Evolutionary conservation across 2,888 invertebrate genomes (phyloP).

Genomic region (Drosophila cracens): DNA sequence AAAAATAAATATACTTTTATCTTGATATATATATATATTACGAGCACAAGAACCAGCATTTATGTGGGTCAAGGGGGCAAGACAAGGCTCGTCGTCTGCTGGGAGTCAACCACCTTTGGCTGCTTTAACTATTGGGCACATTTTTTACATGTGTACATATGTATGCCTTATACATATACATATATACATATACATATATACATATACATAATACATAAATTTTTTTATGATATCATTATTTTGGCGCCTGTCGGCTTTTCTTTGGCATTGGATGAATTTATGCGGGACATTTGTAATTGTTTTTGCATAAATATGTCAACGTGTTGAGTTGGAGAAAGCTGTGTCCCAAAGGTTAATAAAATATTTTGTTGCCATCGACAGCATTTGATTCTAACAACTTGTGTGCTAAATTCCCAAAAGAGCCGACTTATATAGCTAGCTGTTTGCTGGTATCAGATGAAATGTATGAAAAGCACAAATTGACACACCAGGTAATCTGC

Average conservation of each 20-base stretch:
- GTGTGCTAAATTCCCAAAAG: not conserved
- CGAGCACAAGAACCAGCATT: constrained; percentile 3
- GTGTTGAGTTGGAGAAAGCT: not conserved
- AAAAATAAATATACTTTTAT: not conserved
- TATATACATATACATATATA: not conserved
- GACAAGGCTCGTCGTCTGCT: constrained; percentile 4
- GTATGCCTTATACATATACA: not conserved
- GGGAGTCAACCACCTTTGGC: constrained; percentile 23
- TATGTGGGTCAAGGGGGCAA: constrained; percentile 50
- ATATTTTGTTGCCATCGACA: constrained; percentile 18
- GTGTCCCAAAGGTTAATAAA: constrained; percentile 13
- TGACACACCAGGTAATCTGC: not conserved
- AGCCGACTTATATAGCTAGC: not conserved
- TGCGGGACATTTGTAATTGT: constrained; percentile 50
- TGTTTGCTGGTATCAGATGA: not conserved
- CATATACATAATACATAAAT: not conserved
- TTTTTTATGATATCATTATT: constrained; percentile 52
- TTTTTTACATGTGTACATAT: constrained; percentile 39
- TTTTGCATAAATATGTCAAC: constrained; percentile 29
- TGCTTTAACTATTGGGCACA: constrained; percentile 23
- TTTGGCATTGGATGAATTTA: constrained; percentile 51
- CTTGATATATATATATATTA: not conserved
- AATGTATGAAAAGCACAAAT: not conserved
- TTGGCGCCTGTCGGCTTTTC: constrained; percentile 38
- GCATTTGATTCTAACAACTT: constrained; percentile 17